A percentile compares a stretch with the other conserved stretches of the same genome.
Evolutionary conservation across 2,888 invertebrate species (phyloP).

Genomic region (Aporophyla lueneburgensis): DNA sequence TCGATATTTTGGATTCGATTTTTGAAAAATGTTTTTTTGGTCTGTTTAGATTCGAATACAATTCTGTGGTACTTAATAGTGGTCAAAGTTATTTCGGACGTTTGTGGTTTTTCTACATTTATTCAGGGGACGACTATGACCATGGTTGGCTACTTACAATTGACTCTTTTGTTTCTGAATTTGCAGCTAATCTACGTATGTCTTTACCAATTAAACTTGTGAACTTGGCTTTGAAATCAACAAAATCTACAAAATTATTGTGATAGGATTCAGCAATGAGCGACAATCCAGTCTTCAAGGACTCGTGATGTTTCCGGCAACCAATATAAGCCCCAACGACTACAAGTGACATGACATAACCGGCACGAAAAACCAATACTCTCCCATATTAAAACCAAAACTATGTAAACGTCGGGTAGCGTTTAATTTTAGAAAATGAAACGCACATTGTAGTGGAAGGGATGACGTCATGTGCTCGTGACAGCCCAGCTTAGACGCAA

Average conservation of each 20-base stretch:
- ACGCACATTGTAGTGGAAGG: slow-evolving; percentile 71
- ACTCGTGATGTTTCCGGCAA: neutral
- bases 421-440: slow-evolving; percentile 70
- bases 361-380: slow-evolving; percentile 39
- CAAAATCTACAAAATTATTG: neutral
- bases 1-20: neutral
- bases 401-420: slow-evolving; percentile 53
- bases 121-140: neutral
- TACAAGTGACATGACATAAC: neutral
- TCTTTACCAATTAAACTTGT: neutral
- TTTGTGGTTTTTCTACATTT: neutral
- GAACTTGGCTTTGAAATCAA: neutral
- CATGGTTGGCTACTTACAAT: neutral
- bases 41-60: neutral
- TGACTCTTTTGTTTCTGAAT: neutral
- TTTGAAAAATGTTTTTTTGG: too few species aligned
- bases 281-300: neutral
- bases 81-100: neutral
- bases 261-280: neutral
- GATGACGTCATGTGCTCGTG: slow-evolving; percentile 75
- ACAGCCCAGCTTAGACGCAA: slow-evolving; percentile 76
- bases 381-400: slow-evolving; percentile 61
- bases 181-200: neutral
- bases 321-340: neutral
- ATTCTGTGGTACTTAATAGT: neutral